Conservation (phyloP, 2,797 vertebrate genomes). For the Gallirallus australis region DNA sequence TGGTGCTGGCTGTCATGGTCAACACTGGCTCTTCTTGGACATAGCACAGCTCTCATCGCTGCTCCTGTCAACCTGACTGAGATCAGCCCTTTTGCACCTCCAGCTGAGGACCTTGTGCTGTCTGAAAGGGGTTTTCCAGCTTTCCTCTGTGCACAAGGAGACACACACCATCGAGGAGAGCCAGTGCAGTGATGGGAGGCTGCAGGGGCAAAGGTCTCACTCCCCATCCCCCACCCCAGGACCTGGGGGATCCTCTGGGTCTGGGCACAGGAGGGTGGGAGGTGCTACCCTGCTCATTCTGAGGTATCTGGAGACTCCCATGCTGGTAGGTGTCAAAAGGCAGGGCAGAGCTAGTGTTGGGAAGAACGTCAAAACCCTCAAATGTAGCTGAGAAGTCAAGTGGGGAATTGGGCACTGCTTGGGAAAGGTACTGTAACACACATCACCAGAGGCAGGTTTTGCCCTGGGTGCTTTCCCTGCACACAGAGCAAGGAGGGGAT, state of each 20-base stretch:
- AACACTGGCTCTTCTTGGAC: background rate
- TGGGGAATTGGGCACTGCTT: background rate
- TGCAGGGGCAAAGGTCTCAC: background rate
- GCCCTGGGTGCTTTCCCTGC: background rate
- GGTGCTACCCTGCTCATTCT: background rate
- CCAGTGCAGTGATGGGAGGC: background rate
- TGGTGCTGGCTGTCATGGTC: background rate
- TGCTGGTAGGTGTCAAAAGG: background rate
- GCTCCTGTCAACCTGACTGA: background rate
- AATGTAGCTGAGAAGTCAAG: constrained; percentile 2
- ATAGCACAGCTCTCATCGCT: fast-evolving
- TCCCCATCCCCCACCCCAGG: background rate
- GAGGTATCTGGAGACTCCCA: background rate
- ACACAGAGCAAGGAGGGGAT: background rate
- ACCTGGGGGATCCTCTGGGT: background rate
- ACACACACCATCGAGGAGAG: background rate
- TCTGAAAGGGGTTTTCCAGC: background rate
- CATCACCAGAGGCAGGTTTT: background rate
- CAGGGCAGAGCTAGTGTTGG: constrained; percentile 25
- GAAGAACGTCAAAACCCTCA: background rate
- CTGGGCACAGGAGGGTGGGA: background rate
- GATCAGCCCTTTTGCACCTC: background rate
- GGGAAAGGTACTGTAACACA: background rate
- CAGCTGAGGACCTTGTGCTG: background rate
- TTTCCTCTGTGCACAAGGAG: background rate